phyloP scores from a whole-genome alignment of 2,797 vertebrate genomes.

The Anguilla obscura region DNA sequence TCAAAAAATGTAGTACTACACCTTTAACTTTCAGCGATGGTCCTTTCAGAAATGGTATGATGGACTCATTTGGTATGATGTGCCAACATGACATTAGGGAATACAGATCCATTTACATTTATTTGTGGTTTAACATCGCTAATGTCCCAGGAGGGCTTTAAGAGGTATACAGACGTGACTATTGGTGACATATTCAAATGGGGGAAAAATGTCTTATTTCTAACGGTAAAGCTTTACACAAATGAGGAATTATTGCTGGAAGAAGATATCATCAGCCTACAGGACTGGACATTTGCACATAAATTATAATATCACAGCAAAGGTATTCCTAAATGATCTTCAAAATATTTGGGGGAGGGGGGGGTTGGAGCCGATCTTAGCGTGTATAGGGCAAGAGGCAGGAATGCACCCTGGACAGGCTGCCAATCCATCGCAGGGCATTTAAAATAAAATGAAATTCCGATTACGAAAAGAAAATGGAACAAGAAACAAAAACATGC shows the following conservation, averaged over 20 bases:
- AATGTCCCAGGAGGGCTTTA: background rate
- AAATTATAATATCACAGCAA: background rate
- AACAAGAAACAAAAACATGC: background rate
- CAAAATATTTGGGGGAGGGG: background rate
- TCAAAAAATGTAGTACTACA: background rate
- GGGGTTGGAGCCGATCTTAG: no score
- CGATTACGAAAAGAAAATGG: background rate
- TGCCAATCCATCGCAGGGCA: background rate
- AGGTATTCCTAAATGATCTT: background rate
- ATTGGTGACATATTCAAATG: background rate
- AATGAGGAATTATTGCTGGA: background rate
- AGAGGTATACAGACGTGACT: background rate
- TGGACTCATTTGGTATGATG: background rate
- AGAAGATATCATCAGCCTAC: background rate
- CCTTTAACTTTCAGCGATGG: background rate
- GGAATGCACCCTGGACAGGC: no score
- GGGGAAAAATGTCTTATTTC: background rate
- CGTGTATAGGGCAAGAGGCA: no score
- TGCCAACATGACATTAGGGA: constrained; percentile 5
- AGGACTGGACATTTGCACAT: background rate
- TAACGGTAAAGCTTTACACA: background rate
- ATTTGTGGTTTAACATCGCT: constrained; percentile 6
- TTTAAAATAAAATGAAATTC: background rate
- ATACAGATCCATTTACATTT: constrained; percentile 18
- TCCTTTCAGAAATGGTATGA: background rate